A percentile compares a stretch with the other conserved stretches of the same genome.
Evolutionary conservation across 2,888 invertebrate genomes (phyloP).

Genomic region (Leptogaster cylindrica): DNA sequence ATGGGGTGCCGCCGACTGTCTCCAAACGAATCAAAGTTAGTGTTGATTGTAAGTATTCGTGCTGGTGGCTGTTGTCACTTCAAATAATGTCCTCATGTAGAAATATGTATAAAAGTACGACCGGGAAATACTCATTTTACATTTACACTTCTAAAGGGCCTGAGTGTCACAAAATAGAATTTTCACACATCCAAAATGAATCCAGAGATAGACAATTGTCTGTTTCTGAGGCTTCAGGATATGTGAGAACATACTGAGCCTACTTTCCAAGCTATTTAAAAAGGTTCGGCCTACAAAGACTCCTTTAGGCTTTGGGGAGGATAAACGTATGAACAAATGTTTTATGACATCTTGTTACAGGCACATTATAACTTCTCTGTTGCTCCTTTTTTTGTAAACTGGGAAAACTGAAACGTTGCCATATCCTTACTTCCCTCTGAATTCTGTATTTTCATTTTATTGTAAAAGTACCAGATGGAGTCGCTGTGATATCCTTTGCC

Average conservation of each 20-base stretch:
- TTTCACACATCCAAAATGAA: conserved; percentile 2
- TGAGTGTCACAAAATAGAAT: background rate
- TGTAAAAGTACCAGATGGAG: conserved; percentile 30
- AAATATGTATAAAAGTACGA: background rate
- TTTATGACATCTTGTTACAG: conserved; percentile 34
- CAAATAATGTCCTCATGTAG: conserved; percentile 27
- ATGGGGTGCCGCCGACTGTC: conserved; percentile 89
- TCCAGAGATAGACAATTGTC: conserved; percentile 6
- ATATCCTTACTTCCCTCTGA: conserved; percentile 9
- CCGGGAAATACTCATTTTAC: background rate
- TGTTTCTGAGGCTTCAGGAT: background rate
- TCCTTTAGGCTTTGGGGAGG: background rate
- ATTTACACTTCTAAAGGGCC: background rate
- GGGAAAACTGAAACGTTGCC: conserved; percentile 7
- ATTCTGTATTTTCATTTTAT: conserved; percentile 24
- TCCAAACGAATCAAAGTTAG: conserved; percentile 92
- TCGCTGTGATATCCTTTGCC: conserved; percentile 27
- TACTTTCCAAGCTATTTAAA: conserved; percentile 1
- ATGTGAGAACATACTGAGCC: background rate
- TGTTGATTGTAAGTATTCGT: conserved; percentile 84
- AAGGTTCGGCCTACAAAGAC: conserved; percentile 4
- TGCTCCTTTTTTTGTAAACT: conserved; percentile 24
- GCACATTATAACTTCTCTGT: background rate
- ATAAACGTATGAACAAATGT: conserved; percentile 32
- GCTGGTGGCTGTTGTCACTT: conserved; percentile 25